Percentiles rank a stretch among this genome's conserved stretches.
Conservation (phyloP, 2,888 invertebrate genomes). For the Himalopsyche kuldschensis region DNA sequence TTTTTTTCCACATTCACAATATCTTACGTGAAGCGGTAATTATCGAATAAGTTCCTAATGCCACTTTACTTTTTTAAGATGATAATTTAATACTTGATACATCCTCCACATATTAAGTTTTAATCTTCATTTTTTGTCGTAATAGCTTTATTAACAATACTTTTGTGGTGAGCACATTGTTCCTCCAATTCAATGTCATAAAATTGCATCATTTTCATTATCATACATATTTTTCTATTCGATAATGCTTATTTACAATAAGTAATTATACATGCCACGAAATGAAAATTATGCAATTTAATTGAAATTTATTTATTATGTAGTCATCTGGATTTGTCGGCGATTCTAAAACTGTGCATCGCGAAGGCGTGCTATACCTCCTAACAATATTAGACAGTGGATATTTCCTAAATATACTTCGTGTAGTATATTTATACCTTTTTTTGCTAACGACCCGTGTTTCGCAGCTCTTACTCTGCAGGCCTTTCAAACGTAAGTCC, state of each 20-base stretch:
- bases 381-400: no score
- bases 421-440: no score
- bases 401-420: no score
- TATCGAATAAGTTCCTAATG: neutral
- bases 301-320: neutral
- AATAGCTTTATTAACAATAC: neutral
- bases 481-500: no score
- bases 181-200: neutral
- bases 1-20: no score
- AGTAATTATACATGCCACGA: neutral
- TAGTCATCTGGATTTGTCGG: no score
- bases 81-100: neutral
- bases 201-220: neutral
- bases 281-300: neutral
- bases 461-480: no score
- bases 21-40: no score
- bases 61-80: neutral
- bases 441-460: no score
- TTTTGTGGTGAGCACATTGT: neutral
- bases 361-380: no score
- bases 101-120: neutral
- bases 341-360: no score
- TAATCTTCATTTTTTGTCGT: neutral
- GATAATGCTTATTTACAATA: neutral
- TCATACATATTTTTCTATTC: neutral